A percentile compares a stretch with the other conserved stretches of the same genome.
Evolutionary conservation across 2,113 vertebrate genomes (phyloP).

Genomic region (Gila orcuttii): DNA sequence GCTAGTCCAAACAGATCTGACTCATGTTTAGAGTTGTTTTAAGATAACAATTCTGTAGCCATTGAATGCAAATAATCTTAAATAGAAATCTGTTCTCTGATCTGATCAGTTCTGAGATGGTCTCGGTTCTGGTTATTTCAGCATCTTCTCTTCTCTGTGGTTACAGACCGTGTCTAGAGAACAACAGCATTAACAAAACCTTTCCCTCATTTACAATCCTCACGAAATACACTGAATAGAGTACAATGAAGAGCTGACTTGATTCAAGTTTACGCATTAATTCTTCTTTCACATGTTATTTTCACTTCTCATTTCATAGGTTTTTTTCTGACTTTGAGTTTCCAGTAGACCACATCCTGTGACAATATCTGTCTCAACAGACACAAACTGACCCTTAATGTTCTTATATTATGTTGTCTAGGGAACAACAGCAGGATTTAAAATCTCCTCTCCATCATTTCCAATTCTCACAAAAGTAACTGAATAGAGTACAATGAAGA

Average conservation of each 20-base stretch:
- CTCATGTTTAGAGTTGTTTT: too few relatives aligned
- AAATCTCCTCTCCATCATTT: too few relatives aligned
- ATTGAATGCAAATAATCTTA: too few relatives aligned
- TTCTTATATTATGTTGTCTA: neutral
- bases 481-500: too few relatives aligned
- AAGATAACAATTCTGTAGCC: too few relatives aligned
- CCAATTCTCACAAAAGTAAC: too few relatives aligned
- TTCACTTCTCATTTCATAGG: neutral
- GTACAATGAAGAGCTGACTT: neutral
- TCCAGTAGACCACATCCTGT: constrained; percentile 5
- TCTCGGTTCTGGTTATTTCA: too few relatives aligned
- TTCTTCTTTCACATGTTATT: neutral
- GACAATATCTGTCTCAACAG: neutral
- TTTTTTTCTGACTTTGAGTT: neutral
- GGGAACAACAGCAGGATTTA: too few relatives aligned
- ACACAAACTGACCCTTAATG: neutral
- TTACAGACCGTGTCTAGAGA: neutral
- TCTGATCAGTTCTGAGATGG: too few relatives aligned
- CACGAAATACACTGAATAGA: neutral
- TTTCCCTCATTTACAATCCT: neutral
- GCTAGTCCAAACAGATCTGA: too few relatives aligned
- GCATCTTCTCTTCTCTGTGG: too few relatives aligned
- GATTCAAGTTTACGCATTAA: neutral
- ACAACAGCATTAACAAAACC: neutral
- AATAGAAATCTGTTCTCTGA: too few relatives aligned